phyloP scores from a whole-genome alignment of 2,797 vertebrate genomes.

The Crocodylus rhombifer region DNA sequence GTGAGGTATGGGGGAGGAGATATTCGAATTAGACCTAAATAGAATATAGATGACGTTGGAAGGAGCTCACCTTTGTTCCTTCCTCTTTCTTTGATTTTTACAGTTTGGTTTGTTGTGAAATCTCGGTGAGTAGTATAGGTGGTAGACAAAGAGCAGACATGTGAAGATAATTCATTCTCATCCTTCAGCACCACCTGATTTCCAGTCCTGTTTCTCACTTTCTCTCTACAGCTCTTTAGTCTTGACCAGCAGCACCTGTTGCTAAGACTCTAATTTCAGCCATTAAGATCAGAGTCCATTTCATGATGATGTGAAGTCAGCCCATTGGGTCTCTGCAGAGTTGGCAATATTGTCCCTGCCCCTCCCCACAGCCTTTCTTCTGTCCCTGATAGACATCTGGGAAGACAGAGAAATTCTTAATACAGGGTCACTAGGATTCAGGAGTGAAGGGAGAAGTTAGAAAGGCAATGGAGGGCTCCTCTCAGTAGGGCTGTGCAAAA shows the following conservation, averaged over 20 bases:
- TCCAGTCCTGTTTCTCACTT: neutral
- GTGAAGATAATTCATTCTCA: neutral
- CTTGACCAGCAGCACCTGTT: neutral
- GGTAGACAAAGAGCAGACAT: neutral
- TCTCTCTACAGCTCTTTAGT: neutral
- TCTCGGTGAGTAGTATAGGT: neutral
- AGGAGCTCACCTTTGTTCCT: neutral
- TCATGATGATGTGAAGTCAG: neutral
- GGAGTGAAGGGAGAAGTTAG: neutral
- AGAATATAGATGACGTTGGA: neutral
- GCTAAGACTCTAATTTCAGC: neutral
- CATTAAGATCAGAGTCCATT: neutral
- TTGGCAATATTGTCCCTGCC: neutral
- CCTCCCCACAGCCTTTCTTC: neutral
- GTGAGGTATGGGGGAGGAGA: neutral
- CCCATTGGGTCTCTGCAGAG: neutral
- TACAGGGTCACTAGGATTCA: neutral
- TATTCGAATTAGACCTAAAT: neutral
- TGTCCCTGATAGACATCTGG: neutral
- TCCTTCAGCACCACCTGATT: neutral
- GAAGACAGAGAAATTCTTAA: neutral
- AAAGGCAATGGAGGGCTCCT: neutral
- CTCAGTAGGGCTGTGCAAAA: neutral
- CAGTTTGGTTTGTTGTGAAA: neutral
- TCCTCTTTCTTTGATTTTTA: neutral